Base-by-base conservation (phyloP, 2,888 invertebrate genomes). In the Tinea pellionella region DNA sequence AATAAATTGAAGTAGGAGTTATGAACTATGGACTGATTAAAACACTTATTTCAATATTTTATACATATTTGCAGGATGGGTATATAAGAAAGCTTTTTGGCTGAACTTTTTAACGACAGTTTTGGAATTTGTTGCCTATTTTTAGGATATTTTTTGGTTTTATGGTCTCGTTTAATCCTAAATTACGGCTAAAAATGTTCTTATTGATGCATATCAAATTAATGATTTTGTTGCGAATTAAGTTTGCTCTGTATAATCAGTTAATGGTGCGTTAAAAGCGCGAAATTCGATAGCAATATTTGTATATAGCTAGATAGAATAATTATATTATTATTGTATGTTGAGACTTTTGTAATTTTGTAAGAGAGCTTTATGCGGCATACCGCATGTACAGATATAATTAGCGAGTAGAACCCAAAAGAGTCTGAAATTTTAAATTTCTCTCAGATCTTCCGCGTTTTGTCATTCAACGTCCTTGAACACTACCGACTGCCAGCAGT, bases 281-380 rank as follows among this genome's bases (percentile, higher is more conserved):
- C 86, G 74, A 76, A 67, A 78, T 77, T 81, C 72, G 72, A 85
- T 86, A 86, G 86, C 85, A 87, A 86, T 87, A 86, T 82, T 71
- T 87, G 86, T 87, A 85, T 67, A 86, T 85, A 86, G 67, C 74
- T 86, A 86, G 86, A 81, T 86, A 87, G 86, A 76, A 74, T 84
- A 84, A 86, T 82, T 24, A 24, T 24, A 24, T n/a, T 84, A 80
- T 79, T 78, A 42, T 43, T 60, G 73, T 81, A 82, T 72, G 82
- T 84, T 84, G 77, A 80, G 69, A 78, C 69, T 73, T 80, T 81
- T 82, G 78, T 83, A 84, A 77, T 84, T 81, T 80, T 81, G 81
- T 84, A 83, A 85, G 80, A 85, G 83, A 86, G 85, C 85, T 85
- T 85, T 86, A 82, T 78, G 79, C 80, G 80, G 74, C 66, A 62